These are phyloP conservation scores for Bubo scandiacus DNA, from an alignment of 2,113 vertebrate genomes.

Conservation along the genomic window DNA sequence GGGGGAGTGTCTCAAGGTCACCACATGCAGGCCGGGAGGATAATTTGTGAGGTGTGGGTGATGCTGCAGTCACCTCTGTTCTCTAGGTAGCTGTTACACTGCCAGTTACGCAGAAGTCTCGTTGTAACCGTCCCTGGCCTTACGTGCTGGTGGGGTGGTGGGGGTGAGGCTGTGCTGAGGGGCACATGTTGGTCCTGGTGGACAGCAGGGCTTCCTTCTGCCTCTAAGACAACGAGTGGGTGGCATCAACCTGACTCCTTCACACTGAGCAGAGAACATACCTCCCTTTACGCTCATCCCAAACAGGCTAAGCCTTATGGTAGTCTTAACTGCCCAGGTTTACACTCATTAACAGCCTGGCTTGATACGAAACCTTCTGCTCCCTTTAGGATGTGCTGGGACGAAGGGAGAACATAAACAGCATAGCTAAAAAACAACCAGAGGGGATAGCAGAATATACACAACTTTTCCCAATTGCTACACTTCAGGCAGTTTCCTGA, in stretches of 20 bases:
- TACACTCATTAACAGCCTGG: neutral
- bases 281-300: neutral
- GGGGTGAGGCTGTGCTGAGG: neutral
- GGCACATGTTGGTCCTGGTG: rapidly evolving
- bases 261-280: neutral
- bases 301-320: neutral
- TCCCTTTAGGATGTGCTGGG: constrained; percentile 39
- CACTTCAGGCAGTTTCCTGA: neutral
- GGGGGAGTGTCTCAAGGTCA: neutral
- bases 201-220: neutral
- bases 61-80: neutral
- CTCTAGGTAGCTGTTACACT: neutral
- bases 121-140: too few relatives aligned
- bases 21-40: neutral
- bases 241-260: neutral
- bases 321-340: neutral
- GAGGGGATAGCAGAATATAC: neutral
- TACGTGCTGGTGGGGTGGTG: rapidly evolving
- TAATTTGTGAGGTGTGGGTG: neutral
- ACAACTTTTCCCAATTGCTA: neutral
- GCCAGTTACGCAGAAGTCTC: neutral
- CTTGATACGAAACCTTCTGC: neutral
- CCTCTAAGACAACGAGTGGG: neutral
- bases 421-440: neutral
- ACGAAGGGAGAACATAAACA: constrained; percentile 2